Conservation (phyloP, 2,797 vertebrate species). For the Apodemus agrarius region DNA sequence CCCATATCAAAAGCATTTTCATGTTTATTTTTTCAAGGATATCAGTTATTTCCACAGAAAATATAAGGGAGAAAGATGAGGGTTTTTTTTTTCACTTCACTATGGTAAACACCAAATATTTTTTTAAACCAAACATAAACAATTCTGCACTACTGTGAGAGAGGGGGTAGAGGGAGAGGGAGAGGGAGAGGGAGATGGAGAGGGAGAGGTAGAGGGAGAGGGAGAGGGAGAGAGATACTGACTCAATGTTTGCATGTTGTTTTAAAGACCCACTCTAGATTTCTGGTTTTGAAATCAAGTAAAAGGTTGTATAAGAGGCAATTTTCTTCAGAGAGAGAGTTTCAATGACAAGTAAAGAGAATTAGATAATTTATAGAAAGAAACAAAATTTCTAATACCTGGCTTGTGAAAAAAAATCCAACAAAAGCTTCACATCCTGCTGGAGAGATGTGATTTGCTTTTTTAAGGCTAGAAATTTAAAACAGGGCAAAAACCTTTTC, state of each 20-base stretch:
- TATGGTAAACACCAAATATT: background rate
- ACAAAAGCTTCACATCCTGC: background rate
- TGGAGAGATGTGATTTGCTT: slow-evolving; percentile 27
- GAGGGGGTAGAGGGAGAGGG: background rate
- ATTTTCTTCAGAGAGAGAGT: slow-evolving; percentile 29
- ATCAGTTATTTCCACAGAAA: slow-evolving; percentile 22
- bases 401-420: background rate
- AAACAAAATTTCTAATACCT: background rate
- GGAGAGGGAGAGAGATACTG: background rate
- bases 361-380: slow-evolving; percentile 23
- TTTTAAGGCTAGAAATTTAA: slow-evolving; percentile 38
- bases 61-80: background rate
- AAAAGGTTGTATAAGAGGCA: background rate
- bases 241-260: slow-evolving; percentile 12
- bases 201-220: background rate
- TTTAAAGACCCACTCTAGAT: background rate
- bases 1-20: background rate
- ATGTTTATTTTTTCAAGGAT: slow-evolving; percentile 46
- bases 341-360: slow-evolving; percentile 17
- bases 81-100: background rate
- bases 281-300: slow-evolving; percentile 41
- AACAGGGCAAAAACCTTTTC: background rate
- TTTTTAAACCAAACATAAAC: slow-evolving; percentile 58
- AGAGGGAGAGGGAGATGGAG: background rate
- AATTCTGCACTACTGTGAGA: background rate